Evolutionary conservation across 2,797 vertebrate genomes (phyloP), one percentile per base, ranked within the genome.

Genomic region (Pipistrellus pygmaeus): DNA sequence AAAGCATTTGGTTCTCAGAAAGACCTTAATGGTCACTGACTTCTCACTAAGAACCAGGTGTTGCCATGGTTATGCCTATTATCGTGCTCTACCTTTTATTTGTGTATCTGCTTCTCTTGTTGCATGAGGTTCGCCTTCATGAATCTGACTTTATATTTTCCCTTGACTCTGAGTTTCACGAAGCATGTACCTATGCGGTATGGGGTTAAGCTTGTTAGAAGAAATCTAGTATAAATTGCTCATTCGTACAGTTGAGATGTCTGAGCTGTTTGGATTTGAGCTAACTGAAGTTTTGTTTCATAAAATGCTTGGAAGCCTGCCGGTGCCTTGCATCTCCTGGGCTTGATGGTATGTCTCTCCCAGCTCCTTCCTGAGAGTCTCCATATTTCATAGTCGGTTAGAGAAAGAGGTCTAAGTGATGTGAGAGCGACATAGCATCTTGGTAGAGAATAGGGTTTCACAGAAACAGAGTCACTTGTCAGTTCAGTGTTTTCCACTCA

Each of bases 361-460:
- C 55, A 18, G 30, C 38, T 85, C 23, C 20, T 92, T 78, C 69
- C 51, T 57, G 38, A 51, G 60, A 78, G 27, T 93, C 21, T 32
- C 4, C 3, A 12, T 48, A 35, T 83, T 73, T 95, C 32, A 51
- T 1, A 85, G 12, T 17, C 44, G 0, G 10, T 20, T n/a, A 83
- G 30, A 82, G n/a, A 85, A 76, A 69, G 14, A 83, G 6, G 5
- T 80, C 46, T 82, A 77, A 72, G 14, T 46, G 35, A 53, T 62
- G 6, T 3, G 17, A 85, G 41, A 81, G 13, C 30, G 62, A 73
- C 27, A 38, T 51, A n/a, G 55, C 35, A 72, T 77, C 25, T 51
- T 80, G 68, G 8, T 60, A 75, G 15, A 94, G 86, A 77, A 64
- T 21, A 89, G 14, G 13, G 84, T 62, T 81, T 86, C 73, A 85